Base-by-base conservation (phyloP, 2,888 invertebrate species). In the Lycocerus yunnanus region DNA sequence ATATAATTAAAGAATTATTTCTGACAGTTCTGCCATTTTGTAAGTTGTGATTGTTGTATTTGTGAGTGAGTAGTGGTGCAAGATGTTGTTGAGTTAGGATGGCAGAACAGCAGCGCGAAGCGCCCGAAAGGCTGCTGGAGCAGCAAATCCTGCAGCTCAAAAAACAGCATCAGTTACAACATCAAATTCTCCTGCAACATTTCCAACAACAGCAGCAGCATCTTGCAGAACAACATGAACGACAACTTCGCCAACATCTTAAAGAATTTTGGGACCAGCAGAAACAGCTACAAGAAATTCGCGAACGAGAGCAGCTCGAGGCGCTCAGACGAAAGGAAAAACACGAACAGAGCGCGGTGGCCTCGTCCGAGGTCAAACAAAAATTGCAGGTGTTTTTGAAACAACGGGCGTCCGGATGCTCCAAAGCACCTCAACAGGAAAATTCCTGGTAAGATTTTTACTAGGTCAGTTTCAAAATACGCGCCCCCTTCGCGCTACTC, bases 331-430 rank as follows among this genome's bases (percentile, higher is more conserved):
- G 97, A 88, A 97, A 97, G 87, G 96, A 97, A 87, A 97, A 97
- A 87, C 94, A 95, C 85, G 97, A 97, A 87, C 96, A 97, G 89
- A 97, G 97, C 88, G 98, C 98, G 72, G 94, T 97, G 84, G 98
- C 98, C 79, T 98, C 97, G 79, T 94, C 95, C 16, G 97, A 97
- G 88, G 98, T 98, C 84, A 98, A 98, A 87, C 97, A 97, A 89
- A 95, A 96, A 84, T 90, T 98, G 82, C 97, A 97, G 91, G 96
- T 94, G 77, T 87, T 87, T 80, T 82, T 87, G 68, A 81, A 84
- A 76, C 87, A 87, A 79, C 82, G 87, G 75, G 85, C 86, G 71
- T 86, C 86, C 74, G 87, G 86, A 21, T 83, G 84, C 79, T 85
- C 86, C 69, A 82, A 81, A 76, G 85, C 85, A 78, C 82, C 84